Conservation (phyloP, 2,113 vertebrate species). For the Tyto alba region DNA sequence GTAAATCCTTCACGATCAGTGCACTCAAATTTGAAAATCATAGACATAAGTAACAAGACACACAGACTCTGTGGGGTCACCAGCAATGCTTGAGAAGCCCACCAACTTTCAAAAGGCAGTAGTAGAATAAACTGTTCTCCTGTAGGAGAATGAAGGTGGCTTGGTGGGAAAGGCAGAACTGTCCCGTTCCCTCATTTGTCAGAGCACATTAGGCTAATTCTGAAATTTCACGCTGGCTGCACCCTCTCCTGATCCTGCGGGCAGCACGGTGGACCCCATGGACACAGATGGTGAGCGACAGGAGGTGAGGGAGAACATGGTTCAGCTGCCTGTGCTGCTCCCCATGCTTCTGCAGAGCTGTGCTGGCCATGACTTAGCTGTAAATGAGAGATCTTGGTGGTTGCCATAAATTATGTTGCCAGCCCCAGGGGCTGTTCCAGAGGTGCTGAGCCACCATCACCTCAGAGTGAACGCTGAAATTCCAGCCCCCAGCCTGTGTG, state of each 20-base stretch:
- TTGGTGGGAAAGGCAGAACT: background rate
- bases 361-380: background rate
- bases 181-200: background rate
- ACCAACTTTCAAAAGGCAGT: background rate
- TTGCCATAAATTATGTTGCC: rapidly evolving
- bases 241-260: background rate
- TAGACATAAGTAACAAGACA: background rate
- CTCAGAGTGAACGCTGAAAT: background rate
- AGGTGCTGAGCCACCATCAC: background rate
- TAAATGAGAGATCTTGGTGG: background rate
- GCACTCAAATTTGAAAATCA: background rate
- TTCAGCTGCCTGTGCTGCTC: background rate
- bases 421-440: background rate
- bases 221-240: background rate
- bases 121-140: background rate
- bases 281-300: rapidly evolving
- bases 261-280: background rate
- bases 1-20: background rate
- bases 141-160: background rate
- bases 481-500: background rate
- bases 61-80: background rate
- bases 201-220: background rate
- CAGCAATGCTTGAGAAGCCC: background rate
- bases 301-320: background rate
- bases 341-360: background rate